Evolutionary conservation across 1,140 invertebrate species (phyloP), one percentile per base, ranked within the genome.

Genomic region (Drosophila ironensis): DNA sequence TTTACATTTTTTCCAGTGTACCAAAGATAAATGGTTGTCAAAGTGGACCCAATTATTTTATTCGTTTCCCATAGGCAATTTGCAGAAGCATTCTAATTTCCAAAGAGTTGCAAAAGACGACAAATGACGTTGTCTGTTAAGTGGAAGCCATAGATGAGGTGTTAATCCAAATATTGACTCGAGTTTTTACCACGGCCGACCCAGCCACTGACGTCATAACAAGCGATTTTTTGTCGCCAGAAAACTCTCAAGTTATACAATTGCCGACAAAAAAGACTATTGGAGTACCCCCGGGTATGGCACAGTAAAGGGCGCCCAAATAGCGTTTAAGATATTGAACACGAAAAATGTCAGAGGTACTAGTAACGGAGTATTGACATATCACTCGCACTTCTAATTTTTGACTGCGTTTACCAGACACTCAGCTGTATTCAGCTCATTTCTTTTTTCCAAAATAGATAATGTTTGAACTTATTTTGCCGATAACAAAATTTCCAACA

Each of bases 51-150:
- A 57, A 60, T 60, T 60, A 60, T 33, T 35, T 60, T 19, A 42
- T 57, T 56, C 57, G 33, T 46, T 68, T 66, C 48, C 50, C 50
- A 67, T 66, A 37, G 38, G 22, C 64, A 69, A 69, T 69, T 69
- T 59, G 44, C 66, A 44, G 28, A 14, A 25, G 16, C 12, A 27
- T 69, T 35, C 53, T 69, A 45, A 69, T 69, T 69, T 28, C 24
- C 14, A 14, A 12, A 42, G 19, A 57, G 14, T 19, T 37, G 20
- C 19, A 22, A 41, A 41, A 45, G 61, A 28, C 41, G 52, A 68
- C 59, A 68, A 67, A 69, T 59, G 66, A 59, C 66, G 66, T 33
- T 41, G 64, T 69, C 64, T 59, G 52, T 28, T 63, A 63, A 63
- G 22, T 63, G 30, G 33, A 56, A 63, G 12, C 56, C 24, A 28